A percentile compares a stretch with the other conserved stretches of the same genome.
These are phyloP conservation scores for Megaceryle maxima DNA, from an alignment of 2,113 vertebrate genomes.

Conservation along the genomic window DNA sequence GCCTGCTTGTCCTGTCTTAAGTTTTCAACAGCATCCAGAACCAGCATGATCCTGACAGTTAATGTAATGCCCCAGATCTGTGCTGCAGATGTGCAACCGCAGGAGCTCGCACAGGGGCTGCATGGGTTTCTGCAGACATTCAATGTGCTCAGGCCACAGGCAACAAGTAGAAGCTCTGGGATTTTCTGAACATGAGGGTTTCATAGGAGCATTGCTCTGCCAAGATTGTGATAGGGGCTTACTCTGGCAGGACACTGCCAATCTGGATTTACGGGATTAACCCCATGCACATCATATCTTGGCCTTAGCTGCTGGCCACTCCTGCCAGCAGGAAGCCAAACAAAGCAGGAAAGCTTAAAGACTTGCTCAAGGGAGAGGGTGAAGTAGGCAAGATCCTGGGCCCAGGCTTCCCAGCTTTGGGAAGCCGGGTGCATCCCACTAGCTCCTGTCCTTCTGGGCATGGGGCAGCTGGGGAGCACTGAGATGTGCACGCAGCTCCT, in stretches of 20 bases:
- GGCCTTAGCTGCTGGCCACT: not conserved
- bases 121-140: not conserved
- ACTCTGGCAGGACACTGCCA: not conserved
- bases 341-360: not conserved
- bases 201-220: not conserved
- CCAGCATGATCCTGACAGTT: not conserved
- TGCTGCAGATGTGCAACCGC: fast-evolving
- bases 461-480: fast-evolving
- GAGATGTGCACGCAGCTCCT: not conserved
- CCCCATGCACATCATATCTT: not conserved
- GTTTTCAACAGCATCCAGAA: not conserved
- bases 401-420: not conserved
- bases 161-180: not conserved
- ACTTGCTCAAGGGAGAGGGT: not conserved
- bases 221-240: not conserved
- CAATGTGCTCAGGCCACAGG: not conserved
- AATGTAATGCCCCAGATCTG: fast-evolving
- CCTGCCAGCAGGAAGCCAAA: not conserved
- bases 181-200: not conserved
- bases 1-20: not conserved
- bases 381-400: not conserved
- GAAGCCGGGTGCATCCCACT: not conserved
- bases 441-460: not conserved
- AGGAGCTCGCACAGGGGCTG: not conserved
- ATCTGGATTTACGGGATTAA: not conserved